Conservation (phyloP, 2,797 vertebrate genomes). For the Tinamus major region DNA sequence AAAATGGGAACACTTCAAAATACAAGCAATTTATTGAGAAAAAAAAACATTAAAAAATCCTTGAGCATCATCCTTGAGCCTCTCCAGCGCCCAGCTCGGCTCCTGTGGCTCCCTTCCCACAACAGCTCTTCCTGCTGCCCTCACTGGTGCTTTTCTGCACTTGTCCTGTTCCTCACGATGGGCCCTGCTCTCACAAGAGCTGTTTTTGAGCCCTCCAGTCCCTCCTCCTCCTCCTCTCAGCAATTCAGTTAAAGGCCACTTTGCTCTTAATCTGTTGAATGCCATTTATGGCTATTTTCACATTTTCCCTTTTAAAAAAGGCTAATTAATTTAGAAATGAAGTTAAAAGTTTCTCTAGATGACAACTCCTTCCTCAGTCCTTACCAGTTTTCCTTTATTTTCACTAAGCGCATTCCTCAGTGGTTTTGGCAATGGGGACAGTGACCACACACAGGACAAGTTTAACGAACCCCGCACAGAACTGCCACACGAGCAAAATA, state of each 20-base stretch:
- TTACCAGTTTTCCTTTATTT: background rate
- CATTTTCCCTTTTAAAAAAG: background rate
- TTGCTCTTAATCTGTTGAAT: background rate
- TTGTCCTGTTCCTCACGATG: background rate
- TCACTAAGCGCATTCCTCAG: background rate
- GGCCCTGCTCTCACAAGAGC: background rate
- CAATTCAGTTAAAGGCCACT: background rate
- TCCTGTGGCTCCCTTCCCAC: background rate
- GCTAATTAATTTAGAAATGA: background rate
- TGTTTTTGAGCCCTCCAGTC: background rate
- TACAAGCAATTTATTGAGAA: background rate
- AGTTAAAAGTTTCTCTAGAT: background rate
- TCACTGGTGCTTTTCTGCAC: fast-evolving
- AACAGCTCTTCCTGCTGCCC: background rate
- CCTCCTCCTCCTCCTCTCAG: background rate
- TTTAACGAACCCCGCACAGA: background rate
- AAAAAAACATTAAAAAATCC: background rate
- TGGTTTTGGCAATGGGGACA: background rate
- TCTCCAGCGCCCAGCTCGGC: background rate
- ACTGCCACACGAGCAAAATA: background rate
- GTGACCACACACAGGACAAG: background rate
- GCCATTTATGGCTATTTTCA: background rate
- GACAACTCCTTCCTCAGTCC: background rate
- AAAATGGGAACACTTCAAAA: background rate
- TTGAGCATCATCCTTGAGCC: background rate